Evolutionary conservation across 2,888 invertebrate species (phyloP), one percentile per base, ranked within the genome.

Genomic region (Pseudolycoriella hygida): DNA sequence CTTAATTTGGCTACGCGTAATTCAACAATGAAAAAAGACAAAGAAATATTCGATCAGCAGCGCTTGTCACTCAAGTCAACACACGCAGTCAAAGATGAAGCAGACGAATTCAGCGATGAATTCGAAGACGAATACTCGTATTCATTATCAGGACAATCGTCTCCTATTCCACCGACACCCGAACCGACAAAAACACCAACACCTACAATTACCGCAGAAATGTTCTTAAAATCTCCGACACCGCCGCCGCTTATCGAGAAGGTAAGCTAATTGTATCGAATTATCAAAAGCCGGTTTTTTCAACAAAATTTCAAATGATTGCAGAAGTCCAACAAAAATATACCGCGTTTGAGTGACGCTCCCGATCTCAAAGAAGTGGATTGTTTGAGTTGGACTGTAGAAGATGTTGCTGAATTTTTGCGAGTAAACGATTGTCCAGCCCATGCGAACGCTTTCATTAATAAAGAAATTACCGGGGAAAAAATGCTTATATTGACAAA

Each of bases 321-420:
- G 3, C 25, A 25, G 25, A 25, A 25, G 8, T 69, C 62, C 57
- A 66, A 67, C 52, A 72, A 71, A 56, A 69, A 70, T 57, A 72
- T 72, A 59, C 73, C 73, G 47, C 68, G 72, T 51, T 55, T 73
- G 55, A 68, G 66, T 31, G 72, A 72, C 53, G 60, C 47, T 20
- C 25, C 43, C 30, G 40, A 34, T 38, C 46, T 11, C 14, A 49
- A 49, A 15, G 64, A 64, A 42, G 53, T 50, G 40, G 62, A 69
- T 51, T 81, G 82, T 10, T 69, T 71, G 34, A 72, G 75, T 49
- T 93, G 93, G 94, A 82, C 77, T 50, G 74, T 83, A 0, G 72
- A 75, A 52, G 90, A 93, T 60, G 93, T 93, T 8, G 84, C 84
- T 17, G 81, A 86, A 62, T 94, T 93, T 67, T 73, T 94, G 44